Evolutionary conservation across 23 tunicate species (phyloP).

Genomic region (Styela plicata): DNA sequence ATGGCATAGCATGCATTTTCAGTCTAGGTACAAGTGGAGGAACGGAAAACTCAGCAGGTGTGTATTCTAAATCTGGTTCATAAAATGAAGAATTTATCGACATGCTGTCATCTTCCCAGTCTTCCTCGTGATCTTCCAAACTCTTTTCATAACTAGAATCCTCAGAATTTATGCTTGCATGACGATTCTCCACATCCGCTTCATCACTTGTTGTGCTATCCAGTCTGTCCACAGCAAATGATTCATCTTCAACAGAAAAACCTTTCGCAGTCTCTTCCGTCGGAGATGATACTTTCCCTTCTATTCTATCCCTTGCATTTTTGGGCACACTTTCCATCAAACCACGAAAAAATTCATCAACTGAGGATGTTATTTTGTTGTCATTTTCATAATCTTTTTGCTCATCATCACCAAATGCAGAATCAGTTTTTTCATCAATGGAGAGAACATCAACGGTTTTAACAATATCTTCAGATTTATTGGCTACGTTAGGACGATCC

Average conservation of each 20-base stretch:
- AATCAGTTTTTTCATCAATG: background rate
- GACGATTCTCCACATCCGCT: conserved; percentile 5
- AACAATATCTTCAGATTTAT: background rate
- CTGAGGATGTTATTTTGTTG: conserved; percentile 35
- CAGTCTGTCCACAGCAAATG: background rate
- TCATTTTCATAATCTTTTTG: background rate
- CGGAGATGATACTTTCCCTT: conserved; percentile 12
- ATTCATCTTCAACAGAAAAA: background rate
- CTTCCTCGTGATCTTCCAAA: conserved; percentile 36
- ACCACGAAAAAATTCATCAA: conserved; percentile 90
- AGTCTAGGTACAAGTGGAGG: conserved; percentile 44
- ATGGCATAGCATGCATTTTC: conserved; percentile 75
- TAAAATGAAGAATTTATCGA: conserved; percentile 76
- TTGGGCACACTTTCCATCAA: conserved; percentile 91
- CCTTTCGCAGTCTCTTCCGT: background rate
- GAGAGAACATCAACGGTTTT: background rate
- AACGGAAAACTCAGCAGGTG: conserved; percentile 60
- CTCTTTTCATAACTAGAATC: background rate
- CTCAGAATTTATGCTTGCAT: conserved; percentile 14
- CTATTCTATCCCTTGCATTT: conserved; percentile 40
- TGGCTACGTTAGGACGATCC: background rate
- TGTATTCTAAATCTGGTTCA: conserved; percentile 60
- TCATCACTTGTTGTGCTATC: background rate
- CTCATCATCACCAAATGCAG: background rate
- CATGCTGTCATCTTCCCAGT: conserved; percentile 44